phyloP scores from a whole-genome alignment of 2,888 invertebrate species.

The Dicyrtoma fusca region DNA sequence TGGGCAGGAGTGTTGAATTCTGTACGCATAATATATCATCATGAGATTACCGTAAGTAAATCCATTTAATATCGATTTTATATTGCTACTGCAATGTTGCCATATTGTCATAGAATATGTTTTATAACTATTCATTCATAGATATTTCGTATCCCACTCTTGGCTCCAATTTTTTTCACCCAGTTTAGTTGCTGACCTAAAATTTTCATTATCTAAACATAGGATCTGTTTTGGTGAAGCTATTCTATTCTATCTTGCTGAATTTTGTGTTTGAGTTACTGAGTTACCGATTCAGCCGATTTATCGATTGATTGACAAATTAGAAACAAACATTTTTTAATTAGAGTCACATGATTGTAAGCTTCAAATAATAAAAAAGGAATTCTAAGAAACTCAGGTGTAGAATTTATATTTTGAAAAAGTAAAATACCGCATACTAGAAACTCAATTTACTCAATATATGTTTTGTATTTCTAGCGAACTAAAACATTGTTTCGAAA shows the following conservation, averaged over 20 bases:
- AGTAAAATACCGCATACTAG: background rate
- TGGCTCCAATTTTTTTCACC: background rate
- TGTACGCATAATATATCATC: too few relatives aligned
- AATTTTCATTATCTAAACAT: background rate
- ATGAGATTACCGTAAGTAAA: conserved; percentile 57
- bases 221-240: too few relatives aligned
- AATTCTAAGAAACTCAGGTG: background rate
- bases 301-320: conserved; percentile 22
- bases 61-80: conserved; percentile 29
- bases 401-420: background rate
- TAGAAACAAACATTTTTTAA: conserved; percentile 20
- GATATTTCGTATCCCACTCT: background rate
- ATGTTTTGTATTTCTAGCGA: background rate
- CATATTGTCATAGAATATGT: background rate
- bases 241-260: too few relatives aligned
- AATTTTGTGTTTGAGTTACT: too few relatives aligned
- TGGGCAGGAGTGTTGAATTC: too few relatives aligned
- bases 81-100: conserved; percentile 24
- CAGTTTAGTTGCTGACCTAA: background rate
- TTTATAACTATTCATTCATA: background rate
- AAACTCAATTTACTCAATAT: background rate
- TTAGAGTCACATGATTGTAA: conserved; percentile 2
- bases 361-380: background rate
- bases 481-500: background rate
- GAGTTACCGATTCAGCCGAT: conserved; percentile 43